These are phyloP conservation scores for Tubulanus polymorphus DNA, from an alignment of 2,888 invertebrate genomes.

Conservation along the genomic window DNA sequence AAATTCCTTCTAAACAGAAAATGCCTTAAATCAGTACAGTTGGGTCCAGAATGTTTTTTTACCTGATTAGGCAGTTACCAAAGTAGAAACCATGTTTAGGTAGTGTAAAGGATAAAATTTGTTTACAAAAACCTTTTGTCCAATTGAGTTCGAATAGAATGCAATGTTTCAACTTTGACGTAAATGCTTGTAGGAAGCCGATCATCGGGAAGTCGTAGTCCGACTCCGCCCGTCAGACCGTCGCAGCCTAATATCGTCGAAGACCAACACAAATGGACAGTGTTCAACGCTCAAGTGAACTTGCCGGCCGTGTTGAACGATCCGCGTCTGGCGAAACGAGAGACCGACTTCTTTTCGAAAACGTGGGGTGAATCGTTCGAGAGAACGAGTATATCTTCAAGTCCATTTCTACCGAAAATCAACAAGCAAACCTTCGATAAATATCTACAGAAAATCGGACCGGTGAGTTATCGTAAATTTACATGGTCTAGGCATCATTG, in stretches of 20 bases:
- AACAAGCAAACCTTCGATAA: constrained; percentile 78
- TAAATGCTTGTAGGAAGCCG: too few species aligned
- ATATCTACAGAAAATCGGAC: constrained; percentile 70
- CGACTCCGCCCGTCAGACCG: too few species aligned
- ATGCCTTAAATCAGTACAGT: too few species aligned
- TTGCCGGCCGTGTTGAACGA: constrained; percentile 94
- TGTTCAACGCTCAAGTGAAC: constrained; percentile 88
- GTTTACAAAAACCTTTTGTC: too few species aligned
- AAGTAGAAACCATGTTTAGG: too few species aligned
- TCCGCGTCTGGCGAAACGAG: constrained; percentile 74
- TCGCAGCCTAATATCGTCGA: constrained; percentile 42
- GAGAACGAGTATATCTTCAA: constrained; percentile 72
- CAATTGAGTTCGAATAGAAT: too few species aligned
- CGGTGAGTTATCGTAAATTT: constrained; percentile 39
- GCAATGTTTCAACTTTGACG: too few species aligned
- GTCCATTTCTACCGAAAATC: constrained; percentile 78
- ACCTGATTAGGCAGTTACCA: too few species aligned
- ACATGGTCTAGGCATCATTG: not conserved
- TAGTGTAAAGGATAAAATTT: too few species aligned
- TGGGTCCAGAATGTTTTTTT: too few species aligned
- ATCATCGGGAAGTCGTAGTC: too few species aligned
- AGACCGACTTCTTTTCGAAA: constrained; percentile 82
- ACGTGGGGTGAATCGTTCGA: constrained; percentile 97
- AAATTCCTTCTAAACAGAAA: too few species aligned
- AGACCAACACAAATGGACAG: constrained; percentile 64